A percentile compares a stretch with the other conserved stretches of the same genome.
Evolutionary conservation across 2,888 invertebrate species (phyloP).

Genomic region (Himalopsyche anomala): DNA sequence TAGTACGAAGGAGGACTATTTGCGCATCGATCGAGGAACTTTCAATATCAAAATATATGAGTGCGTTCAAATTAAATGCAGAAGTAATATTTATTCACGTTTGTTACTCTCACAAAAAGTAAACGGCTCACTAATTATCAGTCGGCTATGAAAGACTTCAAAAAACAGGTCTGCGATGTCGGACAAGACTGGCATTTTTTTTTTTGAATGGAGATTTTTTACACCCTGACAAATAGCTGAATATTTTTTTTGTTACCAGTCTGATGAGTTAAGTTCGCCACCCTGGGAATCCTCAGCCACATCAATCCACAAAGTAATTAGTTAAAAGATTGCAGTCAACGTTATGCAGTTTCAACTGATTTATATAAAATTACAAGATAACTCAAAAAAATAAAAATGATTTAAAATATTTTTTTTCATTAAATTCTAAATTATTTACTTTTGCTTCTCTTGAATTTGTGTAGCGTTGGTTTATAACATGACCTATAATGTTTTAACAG

Average conservation of each 20-base stretch:
- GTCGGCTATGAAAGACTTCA: neutral
- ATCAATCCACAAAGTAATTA: too few species aligned
- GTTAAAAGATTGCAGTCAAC: too few species aligned
- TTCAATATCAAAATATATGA: neutral
- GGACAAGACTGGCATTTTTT: neutral
- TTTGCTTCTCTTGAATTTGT: too few species aligned
- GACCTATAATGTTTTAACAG: too few species aligned
- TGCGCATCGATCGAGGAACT: constrained; percentile 1
- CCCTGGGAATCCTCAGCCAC: neutral
- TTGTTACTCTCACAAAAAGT: neutral
- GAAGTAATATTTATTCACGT: neutral
- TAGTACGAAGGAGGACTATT: neutral
- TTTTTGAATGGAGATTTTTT: neutral
- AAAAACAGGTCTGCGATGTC: neutral
- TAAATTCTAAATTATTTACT: too few species aligned
- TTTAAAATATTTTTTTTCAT: too few species aligned
- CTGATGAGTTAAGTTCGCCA: neutral
- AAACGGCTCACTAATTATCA: neutral
- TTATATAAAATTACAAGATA: too few species aligned
- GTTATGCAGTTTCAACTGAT: too few species aligned
- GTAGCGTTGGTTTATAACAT: too few species aligned
- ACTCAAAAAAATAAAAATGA: too few species aligned
- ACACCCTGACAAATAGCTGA: neutral
- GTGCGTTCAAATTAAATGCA: constrained; percentile 10
- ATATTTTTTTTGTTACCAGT: neutral